A percentile compares a stretch with the other conserved stretches of the same genome.
phyloP scores from a whole-genome alignment of 2,888 invertebrate species.

The Periphyllus acericola region DNA sequence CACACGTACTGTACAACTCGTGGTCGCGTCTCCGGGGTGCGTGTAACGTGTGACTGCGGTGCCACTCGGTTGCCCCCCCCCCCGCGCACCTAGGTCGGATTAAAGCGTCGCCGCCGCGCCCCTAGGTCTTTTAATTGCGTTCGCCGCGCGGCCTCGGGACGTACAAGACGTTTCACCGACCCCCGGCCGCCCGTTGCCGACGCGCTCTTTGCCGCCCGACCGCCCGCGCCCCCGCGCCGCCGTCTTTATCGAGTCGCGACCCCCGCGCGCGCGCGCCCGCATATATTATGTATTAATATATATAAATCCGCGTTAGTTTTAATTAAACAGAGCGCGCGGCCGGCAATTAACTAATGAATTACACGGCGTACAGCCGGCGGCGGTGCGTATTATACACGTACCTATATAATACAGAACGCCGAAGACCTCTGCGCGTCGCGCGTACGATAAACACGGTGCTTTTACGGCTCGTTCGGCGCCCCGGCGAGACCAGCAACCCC shows the following conservation, averaged over 20 bases:
- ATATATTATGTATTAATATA: not conserved
- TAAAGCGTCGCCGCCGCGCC: slow-evolving; percentile 14
- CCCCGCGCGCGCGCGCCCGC: not conserved
- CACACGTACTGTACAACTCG: too few relatives aligned
- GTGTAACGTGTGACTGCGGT: too few relatives aligned
- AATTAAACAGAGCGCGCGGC: slow-evolving; percentile 51
- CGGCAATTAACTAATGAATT: slow-evolving; percentile 61
- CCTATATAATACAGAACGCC: not conserved
- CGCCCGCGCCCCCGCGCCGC: not conserved
- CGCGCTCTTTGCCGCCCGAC: not conserved
- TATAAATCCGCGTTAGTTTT: slow-evolving; percentile 44
- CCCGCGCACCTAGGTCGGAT: not conserved
- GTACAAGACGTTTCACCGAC: slow-evolving; percentile 11
- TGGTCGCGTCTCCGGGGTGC: too few relatives aligned
- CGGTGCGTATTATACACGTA: not conserved
- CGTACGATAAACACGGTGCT: slow-evolving; percentile 10
- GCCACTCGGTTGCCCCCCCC: not conserved
- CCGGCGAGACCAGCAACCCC: not conserved
- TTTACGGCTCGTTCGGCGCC: slow-evolving; percentile 47
- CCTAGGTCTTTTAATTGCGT: slow-evolving; percentile 53
- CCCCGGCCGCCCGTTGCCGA: too few relatives aligned
- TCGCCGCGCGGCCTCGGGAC: not conserved
- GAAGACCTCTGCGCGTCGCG: not conserved
- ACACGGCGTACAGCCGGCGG: not conserved
- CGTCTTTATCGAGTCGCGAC: not conserved